Base-by-base conservation (phyloP, 2,888 invertebrate genomes). In the Lasioglossum malachurum region DNA sequence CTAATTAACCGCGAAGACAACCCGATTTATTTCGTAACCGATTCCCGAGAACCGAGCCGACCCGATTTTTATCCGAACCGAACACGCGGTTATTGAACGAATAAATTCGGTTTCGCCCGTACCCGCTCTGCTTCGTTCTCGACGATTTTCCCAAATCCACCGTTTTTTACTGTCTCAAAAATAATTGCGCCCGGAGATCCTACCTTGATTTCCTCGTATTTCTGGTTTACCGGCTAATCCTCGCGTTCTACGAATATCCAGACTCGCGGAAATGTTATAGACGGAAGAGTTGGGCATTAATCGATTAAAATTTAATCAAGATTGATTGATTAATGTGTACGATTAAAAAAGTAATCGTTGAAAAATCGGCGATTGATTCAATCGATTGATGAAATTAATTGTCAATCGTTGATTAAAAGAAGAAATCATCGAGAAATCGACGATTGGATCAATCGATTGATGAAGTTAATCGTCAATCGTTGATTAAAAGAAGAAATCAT, bases 1-100 rank as follows among this genome's bases (percentile, higher is more conserved):
- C 35, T 69, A 38, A 69, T 69, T 69, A 69, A 69, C 38, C 69
- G 69, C 12, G 38, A 69, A 69, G 35, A 38, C 69, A 69, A n/a
- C 10, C 12, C 12, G 35, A 69, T 69, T 41, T 38, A 41, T n/a
- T 23, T 10, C 67, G 31, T 19, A 3, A 44, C 16, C 35, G 35
- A 67, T 35, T 67, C 19, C 35, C 19, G 53, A 23, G 53, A n/a
- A n/a, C 23, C 53, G 23, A n/a, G 3, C 3, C 53, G 8, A 8
- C 10, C 53, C n/a, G 53, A 53, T 53, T 53, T 53, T 53, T n/a
- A 53, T n/a, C 53, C 23, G 53, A n/a, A 53, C 53, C 53, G 53
- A n/a, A 10, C n/a, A 1, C 53, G 3, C 64, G 64, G 64, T 64
- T 64, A 64, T 64, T 64, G 64, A 64, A 64, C 64, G 64, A 64